Base-by-base conservation (phyloP, 2,113 vertebrate species). In the Syngnathus floridae region DNA sequence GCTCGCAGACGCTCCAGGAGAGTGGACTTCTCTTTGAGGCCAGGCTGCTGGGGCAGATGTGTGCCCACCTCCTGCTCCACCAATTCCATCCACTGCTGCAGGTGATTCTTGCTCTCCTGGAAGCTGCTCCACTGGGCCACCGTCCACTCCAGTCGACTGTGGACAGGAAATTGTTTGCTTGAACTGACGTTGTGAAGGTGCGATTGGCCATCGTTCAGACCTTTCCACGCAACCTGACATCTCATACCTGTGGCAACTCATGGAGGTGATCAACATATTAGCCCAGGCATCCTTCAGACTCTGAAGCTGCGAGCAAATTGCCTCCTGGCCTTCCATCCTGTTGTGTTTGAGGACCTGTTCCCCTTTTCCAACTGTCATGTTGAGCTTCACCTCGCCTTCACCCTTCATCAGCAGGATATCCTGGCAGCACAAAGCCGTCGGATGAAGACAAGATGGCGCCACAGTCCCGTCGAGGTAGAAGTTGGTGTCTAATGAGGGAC, bases 381-480 rank as follows among this genome's bases (percentile, higher is more conserved):
- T 99, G 76, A 99, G 80, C 73, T 95, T 98, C 38, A 99, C 94
- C 62, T 99, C 97, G 5, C 95, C 96, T 17, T 99, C 95, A 0
- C 95, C 97, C 83, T 95, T 98, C 91, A 96, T 92, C 66, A 99
- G 84, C 58, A 99, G 85, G 69, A 98, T 93, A 35, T 99, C 97
- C 97, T 99, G 75, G 0, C 9, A 10, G 26, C 60, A 55, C 17
- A 62, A 51, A n/a, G 1, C 60, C 64, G 8, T 40, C 43, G 21
- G 12, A 6, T 41, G 40, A 41, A 41, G 9, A 45, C 43, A 14
- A 13, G 7, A 14, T 41, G 11, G 40, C 40, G 11, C 40, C 40
- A 41, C 9, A 41, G 10, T 11, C 40, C 40, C 40, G 40, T 11
- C 40, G 2, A 41, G 12, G 40, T 41, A 9, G 12, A 11, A 41